Evolutionary conservation across 2,113 vertebrate species (phyloP), one percentile per base, ranked within the genome.

Genomic region (Cebus imitator): DNA sequence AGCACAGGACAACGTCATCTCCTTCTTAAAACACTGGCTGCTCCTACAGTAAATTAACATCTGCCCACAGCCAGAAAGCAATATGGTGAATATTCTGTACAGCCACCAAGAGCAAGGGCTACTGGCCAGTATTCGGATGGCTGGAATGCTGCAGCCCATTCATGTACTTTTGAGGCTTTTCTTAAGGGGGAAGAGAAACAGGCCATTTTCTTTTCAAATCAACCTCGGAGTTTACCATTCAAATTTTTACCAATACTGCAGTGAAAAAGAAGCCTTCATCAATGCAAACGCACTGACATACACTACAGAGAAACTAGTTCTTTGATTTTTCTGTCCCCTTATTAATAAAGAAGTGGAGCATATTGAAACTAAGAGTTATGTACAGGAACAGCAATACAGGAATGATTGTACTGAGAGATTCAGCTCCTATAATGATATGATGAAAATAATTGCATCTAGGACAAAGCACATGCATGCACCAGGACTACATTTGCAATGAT

Each of bases 151-250:
- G 40, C 48, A 4, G 82, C 30, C 75, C 43, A 35, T 95, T 94
- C 55, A 18, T 90, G 75, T 58, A 37, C 25, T 87, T 45, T 32
- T 27, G 50, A 95, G 64, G 32, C 79, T 89, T 64, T 84, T 93
- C 48, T 21, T 72, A 61, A 78, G 52, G 1, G 25, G 21, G 55
- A 18, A 73, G 35, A 86, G 10, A 95, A 48, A 23, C 25, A 37
- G 90, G 61, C 48, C 66, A 35, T 87, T 97, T 95, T 37, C 78
- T 91, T 97, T 83, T 72, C 66, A 82, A 90, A 95, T 80, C 48
- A 82, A 73, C 68, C 30, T 82, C 75, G 10, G 87, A 64, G 61
- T 72, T 94, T 58, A 45, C 43, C 55, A 84, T 57, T 48, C 72
- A 85, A 93, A 97, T 50, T 87, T 94, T 80, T 66, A 96, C 48